Conservation (phyloP, 2,888 invertebrate species). For the Lithophane socia region DNA sequence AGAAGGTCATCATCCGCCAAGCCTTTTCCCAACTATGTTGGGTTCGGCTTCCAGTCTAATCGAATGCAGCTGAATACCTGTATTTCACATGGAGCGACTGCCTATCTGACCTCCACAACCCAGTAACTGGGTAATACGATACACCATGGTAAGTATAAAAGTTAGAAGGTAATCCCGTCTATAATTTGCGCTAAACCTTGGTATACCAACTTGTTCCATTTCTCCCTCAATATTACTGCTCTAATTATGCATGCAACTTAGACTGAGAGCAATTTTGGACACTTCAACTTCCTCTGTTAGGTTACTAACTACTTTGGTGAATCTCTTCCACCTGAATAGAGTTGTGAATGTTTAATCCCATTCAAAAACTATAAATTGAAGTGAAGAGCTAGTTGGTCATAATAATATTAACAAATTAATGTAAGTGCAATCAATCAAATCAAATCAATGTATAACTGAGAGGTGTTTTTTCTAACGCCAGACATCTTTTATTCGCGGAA, state of each 20-base stretch:
- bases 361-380: not conserved
- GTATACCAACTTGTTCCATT: not conserved
- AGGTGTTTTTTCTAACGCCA: not conserved
- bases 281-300: slow-evolving; percentile 15
- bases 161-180: not conserved
- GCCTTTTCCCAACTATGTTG: too few relatives aligned
- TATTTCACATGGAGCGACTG: too few relatives aligned
- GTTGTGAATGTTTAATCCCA: slow-evolving; percentile 17
- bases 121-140: too few relatives aligned
- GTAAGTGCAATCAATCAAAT: too few relatives aligned
- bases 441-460: too few relatives aligned
- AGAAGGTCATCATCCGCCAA: not conserved
- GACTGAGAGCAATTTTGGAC: slow-evolving; percentile 13
- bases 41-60: too few relatives aligned
- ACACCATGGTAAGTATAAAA: too few relatives aligned
- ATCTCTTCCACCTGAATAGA: slow-evolving; percentile 2
- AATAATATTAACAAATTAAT: not conserved
- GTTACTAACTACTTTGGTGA: slow-evolving; percentile 13
- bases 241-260: slow-evolving; percentile 13
- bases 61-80: too few relatives aligned
- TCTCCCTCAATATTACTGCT: not conserved
- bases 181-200: not conserved
- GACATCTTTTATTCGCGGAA: not conserved
- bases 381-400: not conserved
- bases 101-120: too few relatives aligned